A percentile compares a stretch with the other conserved stretches of the same genome.
These are phyloP conservation scores for Rhyacichthys aspro DNA, from an alignment of 2,797 vertebrate species.

Conservation along the genomic window DNA sequence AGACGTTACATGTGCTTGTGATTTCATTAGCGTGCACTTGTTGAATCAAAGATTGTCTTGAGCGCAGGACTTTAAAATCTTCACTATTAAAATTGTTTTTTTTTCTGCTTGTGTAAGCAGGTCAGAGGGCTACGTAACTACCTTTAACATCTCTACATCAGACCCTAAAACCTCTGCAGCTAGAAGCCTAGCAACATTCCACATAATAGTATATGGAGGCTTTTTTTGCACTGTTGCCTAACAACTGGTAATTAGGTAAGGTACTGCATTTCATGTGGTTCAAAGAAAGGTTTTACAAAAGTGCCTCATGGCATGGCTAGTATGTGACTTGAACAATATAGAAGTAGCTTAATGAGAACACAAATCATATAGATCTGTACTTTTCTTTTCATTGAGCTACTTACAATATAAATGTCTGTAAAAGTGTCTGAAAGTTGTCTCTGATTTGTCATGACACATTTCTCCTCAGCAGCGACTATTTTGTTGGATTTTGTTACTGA, in stretches of 20 bases:
- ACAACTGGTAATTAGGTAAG: constrained; percentile 24
- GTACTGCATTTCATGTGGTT: constrained; percentile 10
- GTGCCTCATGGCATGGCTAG: not conserved
- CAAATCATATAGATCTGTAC: too few species aligned
- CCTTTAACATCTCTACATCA: not conserved
- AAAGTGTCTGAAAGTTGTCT: not conserved
- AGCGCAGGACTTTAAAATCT: not conserved
- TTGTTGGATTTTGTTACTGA: constrained; percentile 7
- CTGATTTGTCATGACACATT: not conserved
- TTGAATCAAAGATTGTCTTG: too few species aligned
- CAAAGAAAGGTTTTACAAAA: not conserved
- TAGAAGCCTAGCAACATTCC: constrained; percentile 32
- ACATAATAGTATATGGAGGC: not conserved
- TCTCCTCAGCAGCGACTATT: not conserved
- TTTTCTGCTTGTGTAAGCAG: not conserved
- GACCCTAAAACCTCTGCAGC: constrained; percentile 1
- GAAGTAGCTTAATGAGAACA: not conserved
- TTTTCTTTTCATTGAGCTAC: not conserved
- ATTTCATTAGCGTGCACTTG: constrained; percentile 10
- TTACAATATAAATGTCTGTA: not conserved
- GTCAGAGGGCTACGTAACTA: not conserved
- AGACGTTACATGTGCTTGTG: constrained; percentile 1
- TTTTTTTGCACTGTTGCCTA: constrained; percentile 25
- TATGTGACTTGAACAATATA: not conserved
- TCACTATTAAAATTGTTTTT: not conserved